A percentile compares a stretch with the other conserved stretches of the same genome.
phyloP scores from a whole-genome alignment of 2,888 invertebrate species.

The Branchipolynoe longqiensis region DNA sequence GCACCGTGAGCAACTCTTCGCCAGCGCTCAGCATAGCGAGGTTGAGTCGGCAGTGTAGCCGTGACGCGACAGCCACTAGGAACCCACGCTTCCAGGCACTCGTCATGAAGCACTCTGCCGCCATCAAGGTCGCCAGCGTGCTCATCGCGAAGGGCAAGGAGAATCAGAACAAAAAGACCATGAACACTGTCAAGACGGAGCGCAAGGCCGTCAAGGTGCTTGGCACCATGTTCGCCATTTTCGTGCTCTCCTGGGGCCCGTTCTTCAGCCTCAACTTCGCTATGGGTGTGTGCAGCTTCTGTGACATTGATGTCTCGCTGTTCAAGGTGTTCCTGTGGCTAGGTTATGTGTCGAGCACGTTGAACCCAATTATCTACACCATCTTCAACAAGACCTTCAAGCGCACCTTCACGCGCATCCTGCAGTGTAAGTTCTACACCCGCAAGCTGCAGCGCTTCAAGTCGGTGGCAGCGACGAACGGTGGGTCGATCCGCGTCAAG shows the following conservation, averaged over 20 bases:
- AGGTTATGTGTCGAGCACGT: constrained; percentile 80
- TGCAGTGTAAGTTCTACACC: constrained; percentile 72
- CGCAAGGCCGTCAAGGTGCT: constrained; percentile 96
- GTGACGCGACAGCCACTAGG: constrained; percentile 14
- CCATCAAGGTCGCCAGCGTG: constrained; percentile 77
- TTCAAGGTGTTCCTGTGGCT: constrained; percentile 81
- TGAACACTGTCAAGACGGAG: constrained; percentile 88
- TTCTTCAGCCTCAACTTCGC: constrained; percentile 85
- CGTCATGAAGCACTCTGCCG: constrained; percentile 77
- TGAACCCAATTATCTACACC: constrained; percentile 82
- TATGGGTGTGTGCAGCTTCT: constrained; percentile 89
- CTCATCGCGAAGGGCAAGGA: constrained; percentile 73
- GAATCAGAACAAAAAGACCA: constrained; percentile 68
- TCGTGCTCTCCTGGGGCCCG: constrained; percentile 81
- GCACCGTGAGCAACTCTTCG: constrained; percentile 83
- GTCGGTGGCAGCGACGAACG: constrained; percentile 29
- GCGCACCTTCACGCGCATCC: constrained; percentile 78
- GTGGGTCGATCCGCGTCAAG: constrained; percentile 42
- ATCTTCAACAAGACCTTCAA: constrained; percentile 81
- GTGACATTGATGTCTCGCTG: constrained; percentile 85
- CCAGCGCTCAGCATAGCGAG: constrained; percentile 35
- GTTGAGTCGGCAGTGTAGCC: constrained; percentile 37
- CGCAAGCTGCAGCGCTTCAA: constrained; percentile 17
- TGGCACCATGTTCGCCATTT: constrained; percentile 80
- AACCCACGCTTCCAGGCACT: constrained; percentile 69